A percentile compares a stretch with the other conserved stretches of the same genome.
Evolutionary conservation across 2,888 invertebrate genomes (phyloP).

Genomic region (Drosophila rellima): DNA sequence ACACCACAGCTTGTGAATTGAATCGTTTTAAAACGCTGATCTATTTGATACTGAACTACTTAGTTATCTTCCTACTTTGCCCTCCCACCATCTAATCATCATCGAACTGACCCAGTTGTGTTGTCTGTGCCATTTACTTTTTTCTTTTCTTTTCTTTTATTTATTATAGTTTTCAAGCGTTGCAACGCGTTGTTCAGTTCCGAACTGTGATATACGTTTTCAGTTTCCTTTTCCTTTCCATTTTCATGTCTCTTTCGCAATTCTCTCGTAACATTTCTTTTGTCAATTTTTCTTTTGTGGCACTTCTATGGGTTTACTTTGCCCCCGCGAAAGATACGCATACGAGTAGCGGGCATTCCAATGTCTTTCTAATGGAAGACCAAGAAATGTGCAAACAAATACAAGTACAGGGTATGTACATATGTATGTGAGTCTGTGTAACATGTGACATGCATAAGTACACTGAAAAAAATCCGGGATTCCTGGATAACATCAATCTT

Average conservation of each 20-base stretch:
- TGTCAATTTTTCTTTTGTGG: slow-evolving; percentile 40
- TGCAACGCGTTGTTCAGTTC: background rate
- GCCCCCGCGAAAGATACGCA: slow-evolving; percentile 24
- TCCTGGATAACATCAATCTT: too few relatives aligned
- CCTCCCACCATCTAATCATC: background rate
- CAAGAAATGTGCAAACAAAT: slow-evolving; percentile 68
- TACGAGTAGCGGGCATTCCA: slow-evolving; percentile 50
- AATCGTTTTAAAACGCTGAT: slow-evolving; percentile 6
- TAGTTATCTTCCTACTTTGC: slow-evolving; percentile 1
- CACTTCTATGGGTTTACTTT: slow-evolving; percentile 68
- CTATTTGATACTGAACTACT: slow-evolving; percentile 2
- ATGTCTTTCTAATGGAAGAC: slow-evolving; percentile 81
- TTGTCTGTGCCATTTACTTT: background rate
- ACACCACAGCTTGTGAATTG: slow-evolving; percentile 4
- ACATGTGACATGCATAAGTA: slow-evolving; percentile 9
- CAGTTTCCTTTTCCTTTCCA: slow-evolving; percentile 1
- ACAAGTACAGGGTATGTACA: slow-evolving; percentile 7
- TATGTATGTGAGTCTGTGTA: background rate
- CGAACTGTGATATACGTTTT: background rate
- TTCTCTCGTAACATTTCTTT: slow-evolving; percentile 20
- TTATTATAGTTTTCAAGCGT: slow-evolving; percentile 6
- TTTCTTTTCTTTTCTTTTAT: background rate
- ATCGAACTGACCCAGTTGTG: slow-evolving; percentile 18
- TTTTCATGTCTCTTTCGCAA: slow-evolving; percentile 12
- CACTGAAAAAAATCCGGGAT: too few relatives aligned